phyloP scores from a whole-genome alignment of 2,888 invertebrate genomes.

The Cerceris rybyensis region DNA sequence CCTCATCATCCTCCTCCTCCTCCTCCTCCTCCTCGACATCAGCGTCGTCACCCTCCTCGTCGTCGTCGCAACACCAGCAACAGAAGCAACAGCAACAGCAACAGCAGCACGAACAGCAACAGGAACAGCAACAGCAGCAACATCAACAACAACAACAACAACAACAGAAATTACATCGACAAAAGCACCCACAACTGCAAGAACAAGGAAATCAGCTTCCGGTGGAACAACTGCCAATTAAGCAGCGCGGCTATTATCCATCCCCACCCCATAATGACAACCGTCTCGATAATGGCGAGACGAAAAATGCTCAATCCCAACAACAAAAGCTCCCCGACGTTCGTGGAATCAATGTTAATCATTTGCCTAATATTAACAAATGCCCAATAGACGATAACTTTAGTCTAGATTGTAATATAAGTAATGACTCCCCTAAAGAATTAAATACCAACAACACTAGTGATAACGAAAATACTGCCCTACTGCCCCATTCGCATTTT shows the following conservation, averaged over 20 bases:
- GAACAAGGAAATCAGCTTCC: constrained; percentile 67
- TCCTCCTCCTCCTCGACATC: constrained; percentile 68
- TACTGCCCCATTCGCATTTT: constrained; percentile 79
- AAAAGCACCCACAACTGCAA: constrained; percentile 74
- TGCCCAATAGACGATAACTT: constrained; percentile 79
- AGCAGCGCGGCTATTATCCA: constrained; percentile 77
- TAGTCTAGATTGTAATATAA: constrained; percentile 81
- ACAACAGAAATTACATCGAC: constrained; percentile 81
- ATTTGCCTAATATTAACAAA: constrained; percentile 79
- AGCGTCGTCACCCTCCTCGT: constrained; percentile 80
- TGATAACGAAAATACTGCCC: constrained; percentile 81
- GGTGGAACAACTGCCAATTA: constrained; percentile 74
- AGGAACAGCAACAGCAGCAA: constrained; percentile 51
- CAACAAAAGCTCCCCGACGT: constrained; percentile 75
- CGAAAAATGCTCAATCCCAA: constrained; percentile 78
- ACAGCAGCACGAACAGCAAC: constrained; percentile 67
- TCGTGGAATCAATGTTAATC: constrained; percentile 78
- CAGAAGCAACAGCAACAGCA: constrained; percentile 82
- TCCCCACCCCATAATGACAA: constrained; percentile 74
- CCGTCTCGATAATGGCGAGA: constrained; percentile 73
- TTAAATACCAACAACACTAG: constrained; percentile 79
- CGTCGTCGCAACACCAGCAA: constrained; percentile 46
- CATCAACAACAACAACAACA: constrained; percentile 73
- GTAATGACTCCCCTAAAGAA: constrained; percentile 77
- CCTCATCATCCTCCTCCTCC: too few relatives aligned